Percentiles rank a stretch among this genome's conserved stretches.
Evolutionary conservation across 1,140 invertebrate species (phyloP).

Genomic region (Helicoverpa armigera): DNA sequence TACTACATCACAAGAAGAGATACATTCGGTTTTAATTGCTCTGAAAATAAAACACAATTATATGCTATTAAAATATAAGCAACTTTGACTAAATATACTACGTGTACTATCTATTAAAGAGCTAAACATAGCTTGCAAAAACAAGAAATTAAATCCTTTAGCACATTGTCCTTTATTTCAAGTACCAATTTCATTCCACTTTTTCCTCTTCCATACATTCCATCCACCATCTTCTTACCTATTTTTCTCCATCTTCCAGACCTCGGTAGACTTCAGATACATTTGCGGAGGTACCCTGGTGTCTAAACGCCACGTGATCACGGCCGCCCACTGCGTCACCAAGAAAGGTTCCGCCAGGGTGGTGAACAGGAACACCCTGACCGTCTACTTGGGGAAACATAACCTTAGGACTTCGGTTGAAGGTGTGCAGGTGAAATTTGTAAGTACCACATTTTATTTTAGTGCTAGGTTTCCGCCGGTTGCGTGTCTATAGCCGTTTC

Average conservation of each 20-base stretch:
- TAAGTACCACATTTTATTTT: constrained; percentile 57
- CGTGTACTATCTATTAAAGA: too few species aligned
- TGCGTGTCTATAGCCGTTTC: too few species aligned
- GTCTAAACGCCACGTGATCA: constrained; percentile 91
- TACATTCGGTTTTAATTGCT: too few species aligned
- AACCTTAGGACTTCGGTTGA: constrained; percentile 83
- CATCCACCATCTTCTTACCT: background rate
- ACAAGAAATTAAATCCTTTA: too few species aligned
- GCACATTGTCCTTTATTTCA: background rate
- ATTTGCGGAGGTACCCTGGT: constrained; percentile 94
- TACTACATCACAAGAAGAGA: too few species aligned
- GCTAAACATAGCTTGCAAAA: too few species aligned
- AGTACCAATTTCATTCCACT: background rate
- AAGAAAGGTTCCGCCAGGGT: constrained; percentile 66
- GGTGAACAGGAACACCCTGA: constrained; percentile 80
- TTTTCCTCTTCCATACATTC: background rate
- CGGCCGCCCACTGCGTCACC: constrained; percentile 93
- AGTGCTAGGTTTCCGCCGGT: background rate
- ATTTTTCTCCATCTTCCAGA: constrained; percentile 60
- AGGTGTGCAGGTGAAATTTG: constrained; percentile 80
- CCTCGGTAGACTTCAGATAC: constrained; percentile 84
- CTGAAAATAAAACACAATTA: too few species aligned
- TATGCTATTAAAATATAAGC: too few species aligned
- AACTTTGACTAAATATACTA: too few species aligned
- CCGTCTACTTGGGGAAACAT: constrained; percentile 84